phyloP scores from a whole-genome alignment of 2,113 vertebrate genomes.

The Ursus arctos region DNA sequence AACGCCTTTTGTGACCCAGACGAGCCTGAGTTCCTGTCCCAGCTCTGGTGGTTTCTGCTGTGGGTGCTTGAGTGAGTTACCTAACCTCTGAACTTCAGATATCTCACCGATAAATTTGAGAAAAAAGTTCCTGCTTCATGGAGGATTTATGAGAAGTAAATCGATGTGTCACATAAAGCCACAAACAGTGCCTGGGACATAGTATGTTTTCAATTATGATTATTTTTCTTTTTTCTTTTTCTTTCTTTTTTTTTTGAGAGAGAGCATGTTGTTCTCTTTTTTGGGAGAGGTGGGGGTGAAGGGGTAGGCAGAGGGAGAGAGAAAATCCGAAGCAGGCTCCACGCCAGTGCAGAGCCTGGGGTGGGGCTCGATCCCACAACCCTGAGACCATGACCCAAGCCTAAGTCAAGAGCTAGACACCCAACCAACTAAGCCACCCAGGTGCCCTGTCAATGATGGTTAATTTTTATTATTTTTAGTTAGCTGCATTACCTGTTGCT shows the following conservation, averaged over 20 bases:
- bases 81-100: not conserved
- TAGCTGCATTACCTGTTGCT: not conserved
- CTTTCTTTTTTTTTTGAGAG: not conserved
- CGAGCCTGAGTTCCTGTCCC: not conserved
- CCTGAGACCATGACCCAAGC: not conserved
- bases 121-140: not conserved
- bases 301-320: not conserved
- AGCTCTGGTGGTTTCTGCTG: not conserved
- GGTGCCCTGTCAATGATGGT: not conserved
- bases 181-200: too few species aligned
- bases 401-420: not conserved
- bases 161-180: not conserved
- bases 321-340: not conserved
- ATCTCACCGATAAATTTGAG: not conserved
- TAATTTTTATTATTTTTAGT: not conserved
- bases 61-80: not conserved
- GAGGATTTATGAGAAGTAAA: not conserved
- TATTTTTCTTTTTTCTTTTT: not conserved
- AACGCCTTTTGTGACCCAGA: not conserved
- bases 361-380: not conserved
- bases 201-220: not conserved
- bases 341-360: not conserved
- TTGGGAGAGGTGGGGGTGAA: not conserved
- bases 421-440: not conserved
- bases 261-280: not conserved